Percentiles rank a stretch among this genome's conserved stretches.
These are phyloP conservation scores for Timema podura DNA, from an alignment of 2,888 invertebrate genomes.

Conservation along the genomic window DNA sequence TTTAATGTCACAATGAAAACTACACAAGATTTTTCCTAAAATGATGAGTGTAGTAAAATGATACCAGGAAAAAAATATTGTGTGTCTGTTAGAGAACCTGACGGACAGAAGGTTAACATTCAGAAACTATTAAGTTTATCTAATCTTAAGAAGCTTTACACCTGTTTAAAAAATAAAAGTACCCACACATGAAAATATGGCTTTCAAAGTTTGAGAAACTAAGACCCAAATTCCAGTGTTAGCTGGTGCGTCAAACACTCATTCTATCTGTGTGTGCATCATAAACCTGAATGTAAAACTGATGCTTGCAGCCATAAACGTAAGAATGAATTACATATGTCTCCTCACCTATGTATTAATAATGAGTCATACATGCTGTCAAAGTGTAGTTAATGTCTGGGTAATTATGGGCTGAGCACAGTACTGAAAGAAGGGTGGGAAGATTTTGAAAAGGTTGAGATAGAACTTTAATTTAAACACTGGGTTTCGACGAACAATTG, in stretches of 20 bases:
- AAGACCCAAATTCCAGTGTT: slow-evolving; percentile 11
- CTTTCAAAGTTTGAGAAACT: slow-evolving; percentile 7
- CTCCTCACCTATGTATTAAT: too few species aligned
- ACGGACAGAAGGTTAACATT: slow-evolving; percentile 4
- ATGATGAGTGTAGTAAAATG: slow-evolving; percentile 2
- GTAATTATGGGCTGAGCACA: too few species aligned
- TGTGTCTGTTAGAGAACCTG: background rate
- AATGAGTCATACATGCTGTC: too few species aligned
- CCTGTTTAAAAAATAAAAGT: background rate
- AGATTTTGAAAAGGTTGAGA: background rate
- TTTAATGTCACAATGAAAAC: slow-evolving; percentile 8
- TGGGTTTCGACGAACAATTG: slow-evolving; percentile 1
- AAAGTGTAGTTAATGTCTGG: too few species aligned
- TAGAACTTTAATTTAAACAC: background rate
- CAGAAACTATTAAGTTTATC: slow-evolving; percentile 6
- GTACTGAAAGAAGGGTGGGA: slow-evolving; percentile 2
- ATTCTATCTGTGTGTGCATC: slow-evolving; percentile 6
- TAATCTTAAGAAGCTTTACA: too few species aligned
- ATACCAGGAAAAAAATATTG: slow-evolving; percentile 6
- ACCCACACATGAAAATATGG: slow-evolving; percentile 8
- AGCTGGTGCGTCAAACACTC: slow-evolving; percentile 7
- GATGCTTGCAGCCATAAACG: slow-evolving; percentile 12
- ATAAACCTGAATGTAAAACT: slow-evolving; percentile 8
- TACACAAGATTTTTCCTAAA: background rate
- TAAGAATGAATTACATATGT: slow-evolving; percentile 3